phyloP scores from a whole-genome alignment of 2,113 vertebrate genomes.

The Dasyprocta punctata region DNA sequence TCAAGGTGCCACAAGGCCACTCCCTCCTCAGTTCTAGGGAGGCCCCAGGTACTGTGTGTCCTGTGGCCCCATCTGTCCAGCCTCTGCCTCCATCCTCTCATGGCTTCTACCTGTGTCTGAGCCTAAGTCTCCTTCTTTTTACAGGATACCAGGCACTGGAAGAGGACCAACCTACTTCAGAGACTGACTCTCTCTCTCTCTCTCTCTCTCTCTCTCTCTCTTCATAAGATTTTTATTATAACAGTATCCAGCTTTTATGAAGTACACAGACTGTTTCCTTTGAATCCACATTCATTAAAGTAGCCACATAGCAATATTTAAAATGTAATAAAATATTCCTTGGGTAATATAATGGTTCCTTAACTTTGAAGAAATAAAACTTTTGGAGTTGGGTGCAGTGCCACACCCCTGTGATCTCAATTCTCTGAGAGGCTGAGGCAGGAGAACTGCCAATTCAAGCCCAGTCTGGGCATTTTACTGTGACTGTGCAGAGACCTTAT shows the following conservation, averaged over 20 bases:
- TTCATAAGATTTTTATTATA: conserved; percentile 54
- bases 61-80: not conserved
- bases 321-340: conserved; percentile 34
- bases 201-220: not conserved
- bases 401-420: not conserved
- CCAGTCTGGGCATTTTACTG: not conserved
- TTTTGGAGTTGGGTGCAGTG: not conserved
- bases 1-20: not conserved
- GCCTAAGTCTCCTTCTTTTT: not conserved
- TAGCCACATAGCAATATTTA: not conserved
- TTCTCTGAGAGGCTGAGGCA: not conserved
- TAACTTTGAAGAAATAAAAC: conserved; percentile 44
- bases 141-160: not conserved
- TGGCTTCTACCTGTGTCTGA: not conserved
- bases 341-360: conserved; percentile 24
- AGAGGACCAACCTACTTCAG: not conserved
- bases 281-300: conserved; percentile 15
- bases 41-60: not conserved
- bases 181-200: no score
- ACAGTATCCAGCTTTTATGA: conserved; percentile 3
- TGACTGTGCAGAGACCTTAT: not conserved
- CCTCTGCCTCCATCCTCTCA: not conserved
- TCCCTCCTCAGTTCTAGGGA: not conserved
- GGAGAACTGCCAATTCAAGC: not conserved
- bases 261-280: not conserved